phyloP scores from a whole-genome alignment of 2,888 invertebrate genomes.

The Apeira syringaria region DNA sequence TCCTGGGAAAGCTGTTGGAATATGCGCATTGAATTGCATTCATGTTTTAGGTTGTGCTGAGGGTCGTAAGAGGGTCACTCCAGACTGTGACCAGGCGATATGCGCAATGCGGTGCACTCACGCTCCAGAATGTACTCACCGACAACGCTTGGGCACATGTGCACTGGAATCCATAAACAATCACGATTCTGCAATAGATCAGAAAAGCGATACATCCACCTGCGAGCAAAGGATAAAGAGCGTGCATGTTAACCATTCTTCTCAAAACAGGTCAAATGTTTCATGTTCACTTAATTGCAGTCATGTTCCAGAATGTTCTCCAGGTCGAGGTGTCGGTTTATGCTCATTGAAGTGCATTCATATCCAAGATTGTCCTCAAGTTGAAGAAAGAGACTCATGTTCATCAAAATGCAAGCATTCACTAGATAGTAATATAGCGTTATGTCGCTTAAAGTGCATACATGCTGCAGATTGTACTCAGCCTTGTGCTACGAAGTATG shows the following conservation, averaged over 20 bases:
- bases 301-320: background rate
- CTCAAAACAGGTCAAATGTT: background rate
- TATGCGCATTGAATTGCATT: background rate
- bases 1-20: background rate
- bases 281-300: background rate
- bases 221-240: background rate
- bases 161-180: background rate
- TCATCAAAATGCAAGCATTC: too few species aligned
- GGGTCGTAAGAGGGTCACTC: background rate
- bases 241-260: background rate
- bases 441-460: background rate
- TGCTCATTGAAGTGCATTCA: background rate
- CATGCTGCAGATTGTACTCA: background rate
- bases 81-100: too few species aligned
- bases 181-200: background rate
- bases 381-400: too few species aligned
- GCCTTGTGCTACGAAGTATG: background rate
- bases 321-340: background rate
- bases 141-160: background rate
- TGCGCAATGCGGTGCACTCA: background rate
- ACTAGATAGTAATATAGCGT: too few species aligned
- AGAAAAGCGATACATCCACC: background rate
- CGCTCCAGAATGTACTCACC: background rate
- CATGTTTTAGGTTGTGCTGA: too few species aligned
- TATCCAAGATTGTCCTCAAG: background rate